Conservation (phyloP, 2,888 invertebrate genomes). For the Cataglyphis livida region DNA sequence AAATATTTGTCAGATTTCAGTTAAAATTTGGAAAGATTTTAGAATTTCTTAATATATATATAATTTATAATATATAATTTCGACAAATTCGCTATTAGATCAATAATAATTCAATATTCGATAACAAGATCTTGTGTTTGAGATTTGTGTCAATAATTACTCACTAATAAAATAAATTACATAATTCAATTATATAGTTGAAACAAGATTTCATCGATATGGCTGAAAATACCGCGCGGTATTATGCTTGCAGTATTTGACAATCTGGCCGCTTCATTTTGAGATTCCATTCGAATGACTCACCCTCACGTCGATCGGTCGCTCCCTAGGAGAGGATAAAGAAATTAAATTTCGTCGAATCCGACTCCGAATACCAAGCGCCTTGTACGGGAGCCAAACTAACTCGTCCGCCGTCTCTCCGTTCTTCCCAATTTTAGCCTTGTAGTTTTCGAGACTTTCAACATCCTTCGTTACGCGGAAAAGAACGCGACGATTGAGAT, state of each 20-base stretch:
- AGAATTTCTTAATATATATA: neutral
- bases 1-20: neutral
- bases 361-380: slow-evolving; percentile 79
- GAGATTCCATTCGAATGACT: slow-evolving; percentile 28
- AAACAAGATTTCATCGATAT: slow-evolving; percentile 5
- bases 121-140: neutral
- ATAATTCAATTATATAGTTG: neutral
- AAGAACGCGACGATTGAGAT: slow-evolving; percentile 49
- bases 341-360: slow-evolving; percentile 82
- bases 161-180: slow-evolving; percentile 7
- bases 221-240: slow-evolving; percentile 35
- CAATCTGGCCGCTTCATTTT: slow-evolving; percentile 59
- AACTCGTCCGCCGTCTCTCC: slow-evolving; percentile 53
- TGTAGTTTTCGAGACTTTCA: slow-evolving; percentile 21
- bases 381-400: slow-evolving; percentile 70
- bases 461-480: slow-evolving; percentile 49
- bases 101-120: neutral
- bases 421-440: slow-evolving; percentile 18
- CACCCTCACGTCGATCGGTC: slow-evolving; percentile 49
- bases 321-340: slow-evolving; percentile 63
- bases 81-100: neutral
- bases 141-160: neutral
- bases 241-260: slow-evolving; percentile 55
- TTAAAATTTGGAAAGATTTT: neutral
- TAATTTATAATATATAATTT: neutral